phyloP scores from a whole-genome alignment of 2,113 vertebrate species.

The Oxyura jamaicensis region DNA sequence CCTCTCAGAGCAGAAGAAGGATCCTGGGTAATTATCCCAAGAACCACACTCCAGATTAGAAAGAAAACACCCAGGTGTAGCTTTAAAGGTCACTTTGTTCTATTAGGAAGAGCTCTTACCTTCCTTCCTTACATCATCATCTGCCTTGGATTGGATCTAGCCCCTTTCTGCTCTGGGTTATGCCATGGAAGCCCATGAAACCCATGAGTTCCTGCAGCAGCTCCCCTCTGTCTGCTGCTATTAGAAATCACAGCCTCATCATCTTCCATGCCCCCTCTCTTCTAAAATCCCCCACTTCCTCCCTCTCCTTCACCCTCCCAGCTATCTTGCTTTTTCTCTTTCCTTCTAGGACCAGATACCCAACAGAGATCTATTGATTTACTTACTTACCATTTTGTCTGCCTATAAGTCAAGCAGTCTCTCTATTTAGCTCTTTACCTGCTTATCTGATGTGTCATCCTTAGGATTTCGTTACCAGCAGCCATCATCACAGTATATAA shows the following conservation, averaged over 20 bases:
- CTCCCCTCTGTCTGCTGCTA: not conserved
- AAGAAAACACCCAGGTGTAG: not conserved
- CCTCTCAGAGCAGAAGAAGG: slow-evolving; percentile 6
- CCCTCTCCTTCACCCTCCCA: not conserved
- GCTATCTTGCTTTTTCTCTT: not conserved
- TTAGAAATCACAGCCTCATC: not conserved
- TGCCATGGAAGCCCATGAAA: not conserved
- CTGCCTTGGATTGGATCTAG: not conserved
- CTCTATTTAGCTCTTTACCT: slow-evolving; percentile 16
- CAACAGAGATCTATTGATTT: slow-evolving; percentile 3
- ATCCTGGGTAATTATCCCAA: not conserved
- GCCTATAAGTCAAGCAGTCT: not conserved
- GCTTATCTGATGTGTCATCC: not conserved
- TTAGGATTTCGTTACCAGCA: slow-evolving; percentile 8
- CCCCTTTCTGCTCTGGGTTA: not conserved
- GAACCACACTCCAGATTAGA: not conserved
- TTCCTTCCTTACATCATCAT: fast-evolving
- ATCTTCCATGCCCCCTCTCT: not conserved
- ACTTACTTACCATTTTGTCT: not conserved
- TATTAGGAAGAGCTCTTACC: not conserved
- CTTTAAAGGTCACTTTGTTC: not conserved
- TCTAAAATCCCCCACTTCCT: not conserved
- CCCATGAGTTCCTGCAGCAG: not conserved
- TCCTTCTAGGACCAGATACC: not conserved
- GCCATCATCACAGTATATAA: not conserved